Base-by-base conservation (phyloP, 2,888 invertebrate genomes). In the Ophioninae sp. region DNA sequence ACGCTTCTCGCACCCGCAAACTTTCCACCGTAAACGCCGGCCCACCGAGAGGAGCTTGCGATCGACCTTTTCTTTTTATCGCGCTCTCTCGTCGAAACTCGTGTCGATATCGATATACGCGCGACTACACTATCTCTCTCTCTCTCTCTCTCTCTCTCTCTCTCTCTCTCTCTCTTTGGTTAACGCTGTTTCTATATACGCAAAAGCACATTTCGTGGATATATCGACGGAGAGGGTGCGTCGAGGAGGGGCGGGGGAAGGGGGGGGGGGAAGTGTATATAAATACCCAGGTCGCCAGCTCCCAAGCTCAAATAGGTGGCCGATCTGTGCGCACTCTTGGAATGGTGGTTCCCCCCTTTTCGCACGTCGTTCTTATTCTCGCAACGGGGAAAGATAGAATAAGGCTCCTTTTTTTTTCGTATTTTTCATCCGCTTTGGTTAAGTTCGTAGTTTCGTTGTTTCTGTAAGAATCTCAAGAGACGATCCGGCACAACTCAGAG, bases 1-100 rank as follows among this genome's bases (percentile, higher is more conserved):
- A 56, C 20, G 1, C 3, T 30, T n/a, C 69, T 5, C 56, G 51
- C 69, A 22, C 8, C 37, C 56, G 69, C 69, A 30, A 69, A 69
- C 69, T 69, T 69, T 69, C 69, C 69, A 69, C 58, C 37, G 58
- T 20, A 56, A 69, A 17, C 13, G 51, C 17, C 17, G 17, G 17
- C 13, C 30, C 3, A 51, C 17, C 17, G 13, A 6, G 13, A 6
- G 13, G 51, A 51, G 69, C 69, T 69, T 69, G 69, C 69, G 69
- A 69, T 10, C 69, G 59, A 17, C 5, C 59, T 6, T 22, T 22
- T 22, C n/a, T n/a, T 20, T 59, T 13, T 22, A 2, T 20, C 17
- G 22, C 20, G 8, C 59, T 59, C 20, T 59, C 20, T 8, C 59
- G 22, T 17, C 20, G 30, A 59, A 59, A 59, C 59, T 51, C 51